Percentiles rank a stretch among this genome's conserved stretches.
phyloP scores from a whole-genome alignment of 2,888 invertebrate genomes.

The Nesidiocoris tenuis region DNA sequence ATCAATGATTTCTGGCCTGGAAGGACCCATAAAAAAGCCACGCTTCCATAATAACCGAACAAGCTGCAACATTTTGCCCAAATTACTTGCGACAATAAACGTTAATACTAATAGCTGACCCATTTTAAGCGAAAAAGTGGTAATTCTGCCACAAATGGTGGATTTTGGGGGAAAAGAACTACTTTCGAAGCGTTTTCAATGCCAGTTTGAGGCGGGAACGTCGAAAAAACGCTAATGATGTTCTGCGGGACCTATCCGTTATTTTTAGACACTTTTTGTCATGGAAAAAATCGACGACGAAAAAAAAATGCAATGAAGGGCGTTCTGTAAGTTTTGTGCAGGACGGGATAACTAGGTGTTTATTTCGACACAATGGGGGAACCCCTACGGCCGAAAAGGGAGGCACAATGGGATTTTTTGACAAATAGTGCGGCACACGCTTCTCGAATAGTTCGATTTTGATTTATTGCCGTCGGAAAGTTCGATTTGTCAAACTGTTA shows the following conservation, averaged over 20 bases:
- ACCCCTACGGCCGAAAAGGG: slow-evolving; percentile 1
- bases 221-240: slow-evolving; percentile 23
- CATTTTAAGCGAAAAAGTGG: too few species aligned
- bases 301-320: not conserved
- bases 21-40: too few species aligned
- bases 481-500: slow-evolving; percentile 38
- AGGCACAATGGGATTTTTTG: slow-evolving; percentile 25
- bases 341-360: slow-evolving; percentile 37
- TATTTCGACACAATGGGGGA: slow-evolving; percentile 28
- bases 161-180: not conserved
- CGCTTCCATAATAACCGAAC: too few species aligned
- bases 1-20: too few species aligned
- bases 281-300: not conserved
- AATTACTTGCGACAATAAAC: too few species aligned
- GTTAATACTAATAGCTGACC: too few species aligned
- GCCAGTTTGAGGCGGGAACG: not conserved
- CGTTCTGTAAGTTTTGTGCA: slow-evolving; percentile 29
- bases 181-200: too few species aligned
- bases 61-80: too few species aligned
- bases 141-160: not conserved
- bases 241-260: not conserved
- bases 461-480: slow-evolving; percentile 16
- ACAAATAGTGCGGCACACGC: slow-evolving; percentile 35
- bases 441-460: slow-evolving; percentile 16
- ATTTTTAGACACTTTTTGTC: not conserved